Percentiles rank a stretch among this genome's conserved stretches.
Evolutionary conservation across 2,797 vertebrate genomes (phyloP).

Genomic region (Zenarchopterus dispar): DNA sequence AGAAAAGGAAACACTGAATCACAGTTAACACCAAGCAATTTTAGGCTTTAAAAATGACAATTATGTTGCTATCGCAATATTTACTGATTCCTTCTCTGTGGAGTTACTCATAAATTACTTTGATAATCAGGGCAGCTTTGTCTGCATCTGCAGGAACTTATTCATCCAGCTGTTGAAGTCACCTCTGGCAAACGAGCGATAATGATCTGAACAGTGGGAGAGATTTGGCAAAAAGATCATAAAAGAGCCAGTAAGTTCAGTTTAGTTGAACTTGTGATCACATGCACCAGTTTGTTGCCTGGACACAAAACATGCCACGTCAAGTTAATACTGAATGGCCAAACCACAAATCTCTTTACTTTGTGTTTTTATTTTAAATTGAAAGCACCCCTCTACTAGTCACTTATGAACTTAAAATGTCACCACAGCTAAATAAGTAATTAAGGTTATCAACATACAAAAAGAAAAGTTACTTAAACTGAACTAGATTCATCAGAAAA

Average conservation of each 20-base stretch:
- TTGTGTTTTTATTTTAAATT: background rate
- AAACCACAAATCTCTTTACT: background rate
- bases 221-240: background rate
- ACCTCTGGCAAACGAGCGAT: constrained; percentile 3
- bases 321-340: background rate
- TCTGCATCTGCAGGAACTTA: background rate
- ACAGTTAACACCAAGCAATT: no score
- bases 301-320: background rate
- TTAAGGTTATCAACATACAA: no score
- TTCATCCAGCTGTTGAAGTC: constrained; percentile 4
- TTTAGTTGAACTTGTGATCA: background rate
- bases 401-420: no score
- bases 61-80: background rate
- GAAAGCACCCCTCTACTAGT: no score
- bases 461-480: no score
- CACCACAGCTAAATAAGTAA: no score
- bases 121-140: background rate
- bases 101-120: background rate
- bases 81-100: background rate
- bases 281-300: background rate
- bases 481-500: no score
- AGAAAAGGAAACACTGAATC: no score
- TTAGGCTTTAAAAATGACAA: background rate
- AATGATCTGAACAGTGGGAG: background rate
- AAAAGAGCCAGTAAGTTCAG: background rate